These are phyloP conservation scores for Pedionomus torquatus DNA, from an alignment of 2,113 vertebrate species.

Conservation along the genomic window DNA sequence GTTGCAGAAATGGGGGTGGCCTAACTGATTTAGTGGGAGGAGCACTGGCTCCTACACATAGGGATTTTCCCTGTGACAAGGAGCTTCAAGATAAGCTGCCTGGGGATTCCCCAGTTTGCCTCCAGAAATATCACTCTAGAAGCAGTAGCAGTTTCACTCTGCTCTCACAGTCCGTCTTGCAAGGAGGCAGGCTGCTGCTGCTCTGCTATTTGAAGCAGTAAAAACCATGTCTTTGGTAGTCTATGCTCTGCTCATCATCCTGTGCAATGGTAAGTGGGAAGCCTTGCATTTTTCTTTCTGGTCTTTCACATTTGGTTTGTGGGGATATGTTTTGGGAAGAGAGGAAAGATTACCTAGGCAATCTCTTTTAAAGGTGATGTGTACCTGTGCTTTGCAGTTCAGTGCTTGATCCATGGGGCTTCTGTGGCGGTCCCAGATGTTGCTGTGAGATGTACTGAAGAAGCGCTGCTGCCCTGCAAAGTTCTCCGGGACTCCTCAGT, in stretches of 20 bases:
- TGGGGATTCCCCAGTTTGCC: constrained; percentile 29
- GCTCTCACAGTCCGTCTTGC: neutral
- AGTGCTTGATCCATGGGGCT: constrained; percentile 26
- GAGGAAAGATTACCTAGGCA: neutral
- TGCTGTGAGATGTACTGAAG: constrained; percentile 67
- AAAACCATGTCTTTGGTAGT: constrained; percentile 6
- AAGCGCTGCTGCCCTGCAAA: constrained; percentile 71
- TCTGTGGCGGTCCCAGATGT: constrained; percentile 12
- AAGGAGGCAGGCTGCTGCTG: neutral
- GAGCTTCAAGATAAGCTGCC: neutral
- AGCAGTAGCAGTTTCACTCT: constrained; percentile 23
- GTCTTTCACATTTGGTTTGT: neutral
- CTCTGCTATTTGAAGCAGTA: neutral
- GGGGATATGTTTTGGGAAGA: neutral
- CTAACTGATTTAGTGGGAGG: neutral
- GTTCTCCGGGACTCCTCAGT: constrained; percentile 22
- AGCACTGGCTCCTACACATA: neutral
- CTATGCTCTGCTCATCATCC: constrained; percentile 32
- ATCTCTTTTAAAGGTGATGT: neutral
- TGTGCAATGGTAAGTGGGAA: constrained; percentile 68
- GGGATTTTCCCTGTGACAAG: constrained; percentile 51
- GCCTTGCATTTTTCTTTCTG: neutral
- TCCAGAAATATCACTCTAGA: constrained; percentile 27
- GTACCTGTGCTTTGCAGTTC: constrained; percentile 65
- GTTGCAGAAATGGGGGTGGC: neutral